These are phyloP conservation scores for Falco peregrinus DNA, from an alignment of 2,797 vertebrate species.

Conservation along the genomic window DNA sequence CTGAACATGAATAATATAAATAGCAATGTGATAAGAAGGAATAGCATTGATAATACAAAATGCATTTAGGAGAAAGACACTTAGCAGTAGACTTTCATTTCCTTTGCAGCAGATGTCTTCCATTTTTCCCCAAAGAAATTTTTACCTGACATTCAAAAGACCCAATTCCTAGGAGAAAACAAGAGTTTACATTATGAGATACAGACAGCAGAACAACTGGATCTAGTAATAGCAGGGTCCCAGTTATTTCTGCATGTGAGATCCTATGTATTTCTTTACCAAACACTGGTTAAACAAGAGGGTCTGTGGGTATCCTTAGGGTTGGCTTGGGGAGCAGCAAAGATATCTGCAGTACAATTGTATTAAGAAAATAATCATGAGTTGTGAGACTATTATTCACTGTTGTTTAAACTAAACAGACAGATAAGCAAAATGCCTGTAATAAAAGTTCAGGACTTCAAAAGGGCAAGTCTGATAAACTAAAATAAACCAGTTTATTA, in stretches of 20 bases:
- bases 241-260: neutral
- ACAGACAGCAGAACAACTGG: neutral
- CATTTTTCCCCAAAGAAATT: neutral
- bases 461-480: neutral
- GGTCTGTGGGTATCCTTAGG: neutral
- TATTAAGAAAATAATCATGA: neutral
- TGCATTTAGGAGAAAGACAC: neutral
- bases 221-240: neutral
- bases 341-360: neutral
- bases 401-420: neutral
- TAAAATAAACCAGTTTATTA: neutral
- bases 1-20: neutral
- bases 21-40: neutral
- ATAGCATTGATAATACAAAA: neutral
- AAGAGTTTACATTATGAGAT: neutral
- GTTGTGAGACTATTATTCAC: neutral
- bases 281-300: neutral
- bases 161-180: neutral
- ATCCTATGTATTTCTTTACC: neutral
- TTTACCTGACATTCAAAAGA: neutral
- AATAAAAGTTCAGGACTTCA: neutral
- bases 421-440: neutral
- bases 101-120: neutral
- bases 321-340: neutral
- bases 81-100: neutral